Base-by-base conservation (phyloP, 2,888 invertebrate genomes). In the Ethmia dodecea region DNA sequence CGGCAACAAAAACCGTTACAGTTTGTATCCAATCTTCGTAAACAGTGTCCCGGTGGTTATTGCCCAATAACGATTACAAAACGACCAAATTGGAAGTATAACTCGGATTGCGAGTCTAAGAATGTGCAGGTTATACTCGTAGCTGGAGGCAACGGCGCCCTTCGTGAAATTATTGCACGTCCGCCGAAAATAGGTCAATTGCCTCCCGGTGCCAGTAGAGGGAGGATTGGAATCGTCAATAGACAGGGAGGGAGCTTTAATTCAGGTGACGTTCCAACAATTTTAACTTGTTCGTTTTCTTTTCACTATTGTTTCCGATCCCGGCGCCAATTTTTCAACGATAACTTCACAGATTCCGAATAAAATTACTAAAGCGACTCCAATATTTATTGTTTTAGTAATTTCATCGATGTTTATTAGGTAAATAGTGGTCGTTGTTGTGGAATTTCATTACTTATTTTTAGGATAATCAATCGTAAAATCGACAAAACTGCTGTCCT, bases 151-250 rank as follows among this genome's bases (percentile, higher is more conserved):
- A 57, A 68, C 11, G 60, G 64, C 63, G 53, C 67, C 77, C 78
- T 78, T 76, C 71, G 67, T 65, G 60, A 75, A 83, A 79, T 80
- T 76, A 84, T 81, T 77, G 78, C 74, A 77, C 72, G 72, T 65
- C 67, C 71, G 55, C 66, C 66, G 76, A 81, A 86, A 80, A 83
- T 86, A 80, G 86, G 86, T 86, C 86, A 86, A 86, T 81, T 83
- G 84, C 79, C 73, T 63, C 68, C 72, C 61, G 54, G 47, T 65
- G 43, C 50, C 46, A 72, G 78, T 62, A 45, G 79, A 68, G 77
- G 76, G 51, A 59, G 12, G 26, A 8, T 5, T 8, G 18, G 18
- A 18, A 39, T 74, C 47, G 57, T 45, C 68, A 79, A 46, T 72
- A 59, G 62, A 80, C 78, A 42, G 49, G 29, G 13, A 25, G 29